These are phyloP conservation scores for Paramisgurnus dabryanus DNA, from an alignment of 2,113 vertebrate species.

Conservation along the genomic window DNA sequence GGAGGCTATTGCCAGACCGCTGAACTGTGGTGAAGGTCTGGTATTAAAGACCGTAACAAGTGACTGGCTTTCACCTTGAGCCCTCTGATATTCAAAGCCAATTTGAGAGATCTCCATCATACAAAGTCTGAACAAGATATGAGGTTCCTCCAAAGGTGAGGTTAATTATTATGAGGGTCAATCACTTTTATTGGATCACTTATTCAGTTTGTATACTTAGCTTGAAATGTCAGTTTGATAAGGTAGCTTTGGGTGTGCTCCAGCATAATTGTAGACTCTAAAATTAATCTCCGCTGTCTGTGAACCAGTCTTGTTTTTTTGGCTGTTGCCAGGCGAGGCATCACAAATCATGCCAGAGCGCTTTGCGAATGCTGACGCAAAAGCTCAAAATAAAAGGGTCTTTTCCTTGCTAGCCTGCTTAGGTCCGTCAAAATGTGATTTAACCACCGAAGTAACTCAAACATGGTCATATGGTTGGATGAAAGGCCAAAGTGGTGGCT, in stretches of 20 bases:
- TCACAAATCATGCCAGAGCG: conserved; percentile 23
- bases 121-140: background rate
- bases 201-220: conserved; percentile 4
- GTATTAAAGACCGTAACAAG: conserved; percentile 33
- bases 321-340: conserved; percentile 13
- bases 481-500: conserved; percentile 13
- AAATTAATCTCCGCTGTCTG: background rate
- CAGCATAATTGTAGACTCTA: conserved; percentile 22
- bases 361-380: conserved; percentile 19
- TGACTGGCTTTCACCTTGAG: conserved; percentile 27
- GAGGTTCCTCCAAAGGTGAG: background rate
- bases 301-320: background rate
- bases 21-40: conserved; percentile 44
- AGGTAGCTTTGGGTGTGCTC: conserved; percentile 26
- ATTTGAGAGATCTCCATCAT: conserved; percentile 5
- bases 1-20: conserved; percentile 35
- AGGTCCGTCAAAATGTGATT: background rate
- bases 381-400: conserved; percentile 25
- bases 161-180: conserved; percentile 10
- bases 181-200: conserved; percentile 4
- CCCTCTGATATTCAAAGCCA: background rate
- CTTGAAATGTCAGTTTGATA: conserved; percentile 12
- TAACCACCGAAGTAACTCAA: conserved; percentile 9
- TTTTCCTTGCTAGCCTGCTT: conserved; percentile 9
- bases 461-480: conserved; percentile 24